A percentile compares a stretch with the other conserved stretches of the same genome.
These are phyloP conservation scores for Steinernema khuongi DNA, from an alignment of 1,140 invertebrate genomes.

Conservation along the genomic window DNA sequence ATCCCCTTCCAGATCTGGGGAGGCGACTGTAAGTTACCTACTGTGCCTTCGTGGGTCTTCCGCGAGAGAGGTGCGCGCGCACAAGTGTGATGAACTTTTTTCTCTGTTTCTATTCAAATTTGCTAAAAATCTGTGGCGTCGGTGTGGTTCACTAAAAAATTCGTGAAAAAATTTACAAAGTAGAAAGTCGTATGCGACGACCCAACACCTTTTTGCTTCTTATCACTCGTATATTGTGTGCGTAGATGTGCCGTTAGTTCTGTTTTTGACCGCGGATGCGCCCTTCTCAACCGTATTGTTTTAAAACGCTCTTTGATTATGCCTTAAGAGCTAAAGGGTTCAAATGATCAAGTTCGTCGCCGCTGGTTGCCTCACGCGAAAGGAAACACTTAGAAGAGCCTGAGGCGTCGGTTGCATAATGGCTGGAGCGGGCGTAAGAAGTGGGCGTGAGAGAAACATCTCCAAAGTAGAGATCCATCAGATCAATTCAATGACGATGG, in stretches of 20 bases:
- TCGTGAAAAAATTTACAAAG: no score
- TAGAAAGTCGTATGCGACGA: no score
- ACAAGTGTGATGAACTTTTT: neutral
- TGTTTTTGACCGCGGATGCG: no score
- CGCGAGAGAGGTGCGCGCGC: neutral
- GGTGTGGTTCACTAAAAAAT: neutral
- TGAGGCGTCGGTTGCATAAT: neutral
- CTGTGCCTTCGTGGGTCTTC: no score
- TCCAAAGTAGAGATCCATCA: no score
- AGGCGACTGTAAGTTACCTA: conserved; percentile 53
- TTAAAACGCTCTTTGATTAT: no score
- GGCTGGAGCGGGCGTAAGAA: conserved; percentile 3
- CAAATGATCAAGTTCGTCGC: neutral
- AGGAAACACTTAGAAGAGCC: conserved; percentile 8
- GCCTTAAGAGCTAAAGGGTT: no score
- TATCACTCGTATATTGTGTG: no score
- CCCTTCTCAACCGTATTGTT: no score
- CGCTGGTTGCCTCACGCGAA: conserved; percentile 8
- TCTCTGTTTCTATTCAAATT: neutral
- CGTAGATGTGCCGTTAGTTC: no score
- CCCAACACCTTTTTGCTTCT: no score
- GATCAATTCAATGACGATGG: no score
- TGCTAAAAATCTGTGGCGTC: neutral
- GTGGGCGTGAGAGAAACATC: neutral
- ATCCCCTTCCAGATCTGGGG: conserved; percentile 59